A percentile compares a stretch with the other conserved stretches of the same genome.
phyloP scores from a whole-genome alignment of 2,797 vertebrate genomes.

The Enteromius unitaeniatus region DNA sequence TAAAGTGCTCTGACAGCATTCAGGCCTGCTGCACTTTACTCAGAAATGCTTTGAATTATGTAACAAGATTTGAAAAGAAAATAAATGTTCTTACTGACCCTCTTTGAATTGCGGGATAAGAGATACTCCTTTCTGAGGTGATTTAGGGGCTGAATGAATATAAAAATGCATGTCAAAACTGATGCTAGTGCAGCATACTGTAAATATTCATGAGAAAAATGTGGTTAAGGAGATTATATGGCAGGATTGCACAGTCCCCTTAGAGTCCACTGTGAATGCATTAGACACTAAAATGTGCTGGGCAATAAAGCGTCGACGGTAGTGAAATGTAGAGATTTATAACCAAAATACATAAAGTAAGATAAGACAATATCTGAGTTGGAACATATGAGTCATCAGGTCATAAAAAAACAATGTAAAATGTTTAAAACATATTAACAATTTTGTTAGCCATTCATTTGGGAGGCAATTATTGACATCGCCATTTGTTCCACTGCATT shows the following conservation, averaged over 20 bases:
- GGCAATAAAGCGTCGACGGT: slow-evolving; percentile 29
- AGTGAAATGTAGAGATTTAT: slow-evolving; percentile 37
- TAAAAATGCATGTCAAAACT: slow-evolving; percentile 46
- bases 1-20: slow-evolving; percentile 34
- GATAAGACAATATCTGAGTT: neutral
- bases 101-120: slow-evolving; percentile 33
- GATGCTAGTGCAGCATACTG: slow-evolving; percentile 16
- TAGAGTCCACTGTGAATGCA: slow-evolving; percentile 30
- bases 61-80: slow-evolving; percentile 59
- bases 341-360: neutral
- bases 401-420: neutral
- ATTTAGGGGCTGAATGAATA: slow-evolving; percentile 53
- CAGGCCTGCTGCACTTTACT: slow-evolving; percentile 54
- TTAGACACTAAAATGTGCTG: slow-evolving; percentile 36
- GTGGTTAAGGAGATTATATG: slow-evolving; percentile 13
- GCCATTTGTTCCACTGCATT: neutral
- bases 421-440: neutral
- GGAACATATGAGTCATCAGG: neutral
- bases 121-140: slow-evolving; percentile 20
- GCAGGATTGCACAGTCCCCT: slow-evolving; percentile 8
- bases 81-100: slow-evolving; percentile 54
- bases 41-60: slow-evolving; percentile 65
- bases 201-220: slow-evolving; percentile 51
- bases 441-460: neutral
- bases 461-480: neutral